These are phyloP conservation scores for Macrosoma leucophasiata DNA, from an alignment of 2,888 invertebrate species.

Conservation along the genomic window DNA sequence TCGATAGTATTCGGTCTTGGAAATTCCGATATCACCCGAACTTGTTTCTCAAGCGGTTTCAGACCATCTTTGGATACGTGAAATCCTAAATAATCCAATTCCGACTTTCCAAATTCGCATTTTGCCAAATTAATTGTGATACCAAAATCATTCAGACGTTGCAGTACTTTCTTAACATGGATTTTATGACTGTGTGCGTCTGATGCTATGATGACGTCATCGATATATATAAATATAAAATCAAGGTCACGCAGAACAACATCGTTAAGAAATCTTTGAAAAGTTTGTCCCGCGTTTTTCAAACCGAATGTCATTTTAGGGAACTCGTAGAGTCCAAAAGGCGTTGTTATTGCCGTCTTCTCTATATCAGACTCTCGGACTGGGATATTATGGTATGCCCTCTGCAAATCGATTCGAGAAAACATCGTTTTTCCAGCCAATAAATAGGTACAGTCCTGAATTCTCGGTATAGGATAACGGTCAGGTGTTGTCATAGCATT, in stretches of 20 bases:
- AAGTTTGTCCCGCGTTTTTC: constrained; percentile 34
- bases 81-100: constrained; percentile 11
- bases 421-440: constrained; percentile 17
- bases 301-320: constrained; percentile 29
- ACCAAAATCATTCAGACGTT: constrained; percentile 16
- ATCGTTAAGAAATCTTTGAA: constrained; percentile 30
- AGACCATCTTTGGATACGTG: constrained; percentile 3
- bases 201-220: constrained; percentile 33
- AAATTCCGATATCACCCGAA: constrained; percentile 14
- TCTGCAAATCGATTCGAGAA: constrained; percentile 14
- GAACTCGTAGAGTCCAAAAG: constrained; percentile 32
- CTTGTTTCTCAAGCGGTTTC: constrained; percentile 8
- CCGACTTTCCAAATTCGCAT: constrained; percentile 11
- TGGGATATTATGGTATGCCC: constrained; percentile 17
- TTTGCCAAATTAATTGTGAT: constrained; percentile 19
- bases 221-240: constrained; percentile 30
- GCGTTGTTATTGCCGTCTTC: constrained; percentile 19
- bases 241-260: constrained; percentile 22
- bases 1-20: constrained; percentile 20
- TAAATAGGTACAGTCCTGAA: constrained; percentile 19
- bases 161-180: constrained; percentile 18
- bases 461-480: constrained; percentile 15
- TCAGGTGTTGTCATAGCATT: constrained; percentile 38
- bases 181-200: constrained; percentile 14
- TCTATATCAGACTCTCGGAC: constrained; percentile 17